Conservation (phyloP, 2,888 invertebrate genomes). For the Cloeon dipterum region DNA sequence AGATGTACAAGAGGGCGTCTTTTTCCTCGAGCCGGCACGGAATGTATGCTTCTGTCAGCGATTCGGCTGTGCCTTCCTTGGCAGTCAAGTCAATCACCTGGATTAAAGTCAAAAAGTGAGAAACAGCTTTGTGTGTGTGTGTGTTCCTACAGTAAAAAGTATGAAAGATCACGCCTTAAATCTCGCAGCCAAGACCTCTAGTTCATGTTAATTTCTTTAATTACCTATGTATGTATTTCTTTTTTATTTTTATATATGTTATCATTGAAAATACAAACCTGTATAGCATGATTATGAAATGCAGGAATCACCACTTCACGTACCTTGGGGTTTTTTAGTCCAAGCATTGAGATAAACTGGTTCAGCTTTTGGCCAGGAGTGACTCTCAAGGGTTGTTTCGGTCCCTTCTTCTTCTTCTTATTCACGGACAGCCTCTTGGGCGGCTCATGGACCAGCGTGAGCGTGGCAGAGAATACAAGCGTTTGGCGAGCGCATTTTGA, state of each 20-base stretch:
- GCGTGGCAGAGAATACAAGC: constrained; percentile 92
- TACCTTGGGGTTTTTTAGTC: constrained; percentile 74
- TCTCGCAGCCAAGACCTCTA: too few species aligned
- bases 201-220: too few species aligned
- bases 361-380: constrained; percentile 54
- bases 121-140: too few species aligned
- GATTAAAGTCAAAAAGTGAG: too few species aligned
- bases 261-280: too few species aligned
- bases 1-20: constrained; percentile 82
- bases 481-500: constrained; percentile 50
- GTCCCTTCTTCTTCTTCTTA: constrained; percentile 20
- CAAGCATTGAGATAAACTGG: constrained; percentile 51
- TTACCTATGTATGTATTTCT: too few species aligned
- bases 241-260: too few species aligned
- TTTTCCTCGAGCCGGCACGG: constrained; percentile 57
- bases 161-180: too few species aligned
- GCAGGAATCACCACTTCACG: too few species aligned
- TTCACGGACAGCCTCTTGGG: constrained; percentile 23
- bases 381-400: constrained; percentile 16
- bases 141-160: too few species aligned
- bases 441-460: constrained; percentile 75
- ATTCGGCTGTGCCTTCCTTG: constrained; percentile 41
- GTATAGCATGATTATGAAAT: too few species aligned
- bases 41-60: constrained; percentile 65
- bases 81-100: neutral